phyloP scores from a whole-genome alignment of 92 coral and sea anemone genomes.

The Hydrozoanthus gracilis region DNA sequence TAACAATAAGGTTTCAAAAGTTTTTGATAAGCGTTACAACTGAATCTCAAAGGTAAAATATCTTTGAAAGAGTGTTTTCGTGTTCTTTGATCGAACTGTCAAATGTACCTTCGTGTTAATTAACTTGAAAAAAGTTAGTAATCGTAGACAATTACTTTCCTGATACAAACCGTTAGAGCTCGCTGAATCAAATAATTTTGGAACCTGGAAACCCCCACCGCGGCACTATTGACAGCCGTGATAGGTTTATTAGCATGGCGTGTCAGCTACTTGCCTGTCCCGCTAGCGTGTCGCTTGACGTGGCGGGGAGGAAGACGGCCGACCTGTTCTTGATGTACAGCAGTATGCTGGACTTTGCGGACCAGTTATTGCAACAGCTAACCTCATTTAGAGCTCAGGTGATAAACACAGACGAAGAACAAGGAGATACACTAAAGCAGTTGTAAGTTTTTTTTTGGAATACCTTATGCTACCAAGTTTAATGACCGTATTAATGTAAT shows the following conservation, averaged over 20 bases:
- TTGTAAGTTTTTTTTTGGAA: slow-evolving; percentile 55
- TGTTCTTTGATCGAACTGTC: too few relatives aligned
- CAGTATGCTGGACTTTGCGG: slow-evolving; percentile 69
- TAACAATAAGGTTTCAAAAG: too few relatives aligned
- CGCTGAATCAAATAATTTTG: slow-evolving; percentile 70
- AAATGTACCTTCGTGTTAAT: too few relatives aligned
- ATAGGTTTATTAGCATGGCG: slow-evolving; percentile 70
- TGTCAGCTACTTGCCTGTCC: slow-evolving; percentile 64
- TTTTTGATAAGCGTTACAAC: too few relatives aligned
- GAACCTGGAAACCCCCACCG: slow-evolving; percentile 79
- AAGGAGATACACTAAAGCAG: slow-evolving; percentile 70
- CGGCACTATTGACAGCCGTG: slow-evolving; percentile 91
- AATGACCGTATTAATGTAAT: too few relatives aligned
- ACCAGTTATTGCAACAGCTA: slow-evolving; percentile 59
- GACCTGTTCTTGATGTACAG: slow-evolving; percentile 52
- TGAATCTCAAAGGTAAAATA: too few relatives aligned
- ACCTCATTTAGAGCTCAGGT: slow-evolving; percentile 55
- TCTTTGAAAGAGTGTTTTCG: too few relatives aligned
- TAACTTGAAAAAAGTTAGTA: background rate
- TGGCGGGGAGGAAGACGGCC: slow-evolving; percentile 21
- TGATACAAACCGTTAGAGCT: slow-evolving; percentile 51
- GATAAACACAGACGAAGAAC: slow-evolving; percentile 59
- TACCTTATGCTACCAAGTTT: too few relatives aligned
- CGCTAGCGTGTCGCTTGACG: slow-evolving; percentile 36
- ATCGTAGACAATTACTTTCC: background rate